Base-by-base conservation (phyloP, 2,113 vertebrate species). In the Orycteropus afer region DNA sequence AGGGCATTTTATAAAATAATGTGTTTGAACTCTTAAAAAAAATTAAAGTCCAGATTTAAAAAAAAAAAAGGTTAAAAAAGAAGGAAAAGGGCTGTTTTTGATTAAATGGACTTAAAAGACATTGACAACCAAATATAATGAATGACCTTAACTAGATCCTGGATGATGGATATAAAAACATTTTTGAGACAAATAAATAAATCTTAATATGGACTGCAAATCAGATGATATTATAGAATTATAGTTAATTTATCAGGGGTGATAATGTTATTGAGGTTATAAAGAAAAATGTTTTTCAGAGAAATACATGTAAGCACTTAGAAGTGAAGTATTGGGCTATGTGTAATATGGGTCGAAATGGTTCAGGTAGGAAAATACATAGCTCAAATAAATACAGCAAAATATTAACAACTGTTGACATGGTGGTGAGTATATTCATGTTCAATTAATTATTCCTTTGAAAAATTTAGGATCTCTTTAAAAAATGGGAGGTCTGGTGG, bases 31-130 rank as follows among this genome's bases (percentile, higher is more conserved):
- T 81, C 42, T 93, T 76, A 8, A 92, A 89, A 77, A 63, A 63
- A 63, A 63, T 63, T 63, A 63, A 63, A 8, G 61, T 63, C 23
- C 61, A 29, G 61, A 29, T 63, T 63, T 63, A 27, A 27, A 11
- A 11, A 11, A 81, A 61, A 80, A 14, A 37, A 59, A 78, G 10
- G 61, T 11, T 25, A 53, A 2, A 15, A 14, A 61, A 27, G 32
- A 37, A 61, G 20, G 32, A 37, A 37, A 22, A 45, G 3, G 81
- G 27, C 5, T 71, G 37, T 63, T 83, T 17, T 88, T 95, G 10
- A 76, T 83, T 83, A 82, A 87, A 47, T 73, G 67, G n/a, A 61
- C 22, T 73, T 89, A 95, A 81, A 93, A 87, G 49, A 89, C 65
- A 90, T 1, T 71, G 73, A 88, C 7, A 88, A 69, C 51, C 42